A percentile compares a stretch with the other conserved stretches of the same genome.
phyloP scores from a whole-genome alignment of 2,113 vertebrate genomes.

The Balaenoptera acutorostrata region DNA sequence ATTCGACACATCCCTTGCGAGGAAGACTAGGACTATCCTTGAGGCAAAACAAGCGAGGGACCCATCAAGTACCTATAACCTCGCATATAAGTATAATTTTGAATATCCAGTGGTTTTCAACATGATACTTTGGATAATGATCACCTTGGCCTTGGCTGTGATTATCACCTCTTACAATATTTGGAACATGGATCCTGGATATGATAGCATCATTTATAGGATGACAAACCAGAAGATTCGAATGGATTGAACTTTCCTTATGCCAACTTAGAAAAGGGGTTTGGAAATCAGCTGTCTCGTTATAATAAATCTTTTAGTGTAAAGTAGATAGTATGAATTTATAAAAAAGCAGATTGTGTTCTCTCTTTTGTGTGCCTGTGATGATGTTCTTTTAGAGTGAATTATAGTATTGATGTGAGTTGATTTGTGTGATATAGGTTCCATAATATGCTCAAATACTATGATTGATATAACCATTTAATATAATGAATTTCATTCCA shows the following conservation, averaged over 20 bases:
- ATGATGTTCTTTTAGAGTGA: slow-evolving; percentile 61
- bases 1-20: too few species aligned
- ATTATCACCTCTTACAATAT: slow-evolving; percentile 93
- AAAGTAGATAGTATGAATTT: slow-evolving; percentile 63
- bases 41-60: neutral
- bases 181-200: slow-evolving; percentile 99
- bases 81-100: slow-evolving; percentile 94
- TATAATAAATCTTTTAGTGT: slow-evolving; percentile 56
- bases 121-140: slow-evolving; percentile 97
- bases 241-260: slow-evolving; percentile 87
- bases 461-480: slow-evolving; percentile 40
- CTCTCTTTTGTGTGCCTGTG: slow-evolving; percentile 53
- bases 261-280: slow-evolving; percentile 21
- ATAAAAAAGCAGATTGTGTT: slow-evolving; percentile 72
- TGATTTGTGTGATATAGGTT: slow-evolving; percentile 67
- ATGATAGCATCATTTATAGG: slow-evolving; percentile 99
- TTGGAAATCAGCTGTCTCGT: slow-evolving; percentile 50
- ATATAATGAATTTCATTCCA: slow-evolving; percentile 75
- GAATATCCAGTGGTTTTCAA: slow-evolving; percentile 96
- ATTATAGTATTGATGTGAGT: slow-evolving; percentile 58
- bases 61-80: slow-evolving; percentile 87
- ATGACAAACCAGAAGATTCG: slow-evolving; percentile 99
- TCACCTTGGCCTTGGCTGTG: slow-evolving; percentile 90
- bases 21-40: too few species aligned
- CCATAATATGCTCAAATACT: slow-evolving; percentile 62